phyloP scores from a whole-genome alignment of 2,888 invertebrate species.

The Melieria picta region DNA sequence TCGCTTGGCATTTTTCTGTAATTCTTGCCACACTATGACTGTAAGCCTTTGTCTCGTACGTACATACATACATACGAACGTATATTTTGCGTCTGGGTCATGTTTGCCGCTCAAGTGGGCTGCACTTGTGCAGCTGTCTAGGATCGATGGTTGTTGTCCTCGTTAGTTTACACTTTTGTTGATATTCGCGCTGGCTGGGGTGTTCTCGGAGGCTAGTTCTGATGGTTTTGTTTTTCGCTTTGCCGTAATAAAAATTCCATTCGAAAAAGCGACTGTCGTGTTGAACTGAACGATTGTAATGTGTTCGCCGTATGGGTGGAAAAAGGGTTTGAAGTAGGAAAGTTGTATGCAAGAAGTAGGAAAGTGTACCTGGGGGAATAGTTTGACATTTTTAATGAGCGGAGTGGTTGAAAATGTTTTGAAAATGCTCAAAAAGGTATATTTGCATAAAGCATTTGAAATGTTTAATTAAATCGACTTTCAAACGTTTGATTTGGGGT shows the following conservation, averaged over 20 bases:
- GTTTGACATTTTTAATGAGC: too few relatives aligned
- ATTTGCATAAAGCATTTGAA: too few relatives aligned
- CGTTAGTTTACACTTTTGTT: background rate
- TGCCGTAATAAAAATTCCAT: slow-evolving; percentile 1
- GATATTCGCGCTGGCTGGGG: background rate
- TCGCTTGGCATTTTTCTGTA: background rate
- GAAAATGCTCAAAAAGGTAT: too few relatives aligned
- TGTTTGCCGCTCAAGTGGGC: slow-evolving; percentile 4
- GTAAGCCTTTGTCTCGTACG: background rate
- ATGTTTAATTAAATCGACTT: too few relatives aligned
- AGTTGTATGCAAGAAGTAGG: too few relatives aligned
- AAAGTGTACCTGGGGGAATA: too few relatives aligned
- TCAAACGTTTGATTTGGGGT: too few relatives aligned
- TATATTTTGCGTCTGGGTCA: background rate
- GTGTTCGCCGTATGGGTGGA: too few relatives aligned
- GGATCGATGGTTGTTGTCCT: background rate
- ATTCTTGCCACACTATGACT: background rate
- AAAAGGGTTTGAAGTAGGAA: too few relatives aligned
- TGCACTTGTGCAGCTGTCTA: slow-evolving; percentile 6
- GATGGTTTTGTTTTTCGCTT: background rate
- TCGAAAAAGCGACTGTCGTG: too few relatives aligned
- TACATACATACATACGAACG: background rate
- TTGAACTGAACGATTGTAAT: too few relatives aligned
- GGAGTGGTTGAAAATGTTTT: too few relatives aligned
- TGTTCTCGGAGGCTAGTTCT: background rate